Evolutionary conservation across 1,140 invertebrate species (phyloP), one percentile per base, ranked within the genome.

Genomic region (Samia ricini): DNA sequence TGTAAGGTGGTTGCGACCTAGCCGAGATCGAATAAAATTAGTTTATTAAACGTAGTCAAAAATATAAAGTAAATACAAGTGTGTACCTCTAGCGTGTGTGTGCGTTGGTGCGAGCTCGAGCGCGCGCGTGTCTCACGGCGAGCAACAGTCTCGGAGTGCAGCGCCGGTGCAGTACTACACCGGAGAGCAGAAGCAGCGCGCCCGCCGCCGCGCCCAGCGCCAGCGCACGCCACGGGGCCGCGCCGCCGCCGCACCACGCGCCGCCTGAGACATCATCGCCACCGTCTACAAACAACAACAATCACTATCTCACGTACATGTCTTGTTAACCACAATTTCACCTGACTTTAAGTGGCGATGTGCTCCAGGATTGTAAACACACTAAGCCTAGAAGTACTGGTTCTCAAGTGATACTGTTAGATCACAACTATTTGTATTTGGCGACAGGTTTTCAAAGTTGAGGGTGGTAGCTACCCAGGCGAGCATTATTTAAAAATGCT

Each of bases 101-200:
- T 5, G 81, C 77, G 8, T 79, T 71, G 10, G 66, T 77, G 66
- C 18, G 81, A 61, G 1, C 61, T 8, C 83, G 36, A 0, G 84
- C 86, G 2, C 80, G 58, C 23, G 79, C 79, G 15, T 85, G 83
- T 0, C 84, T 22, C 1, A 73, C 79, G 0, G 83, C 81, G 1
- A 89, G 79, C 71, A 84, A 69, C 63, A 88, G 72, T 2, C 83
- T 69, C 61, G 83, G 81, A 55, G 78, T 77, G 70, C 76, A 86
- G 55, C 83, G 83, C 2, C 76, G 73, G 69, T 82, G 83, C 57
- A 81, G 71, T 33, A 61, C 79, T 1, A 60, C 50, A 15, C 66
- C 66, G 15, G 80, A 72, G 57, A 78, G 36, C 67, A 77, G 69
- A 60, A 79, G 60, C 55, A 79, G 59, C 24, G 70, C 77, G n/a